These are phyloP conservation scores for Drosophila nr. medialis DNA, from an alignment of 2,888 invertebrate genomes.

Conservation along the genomic window DNA sequence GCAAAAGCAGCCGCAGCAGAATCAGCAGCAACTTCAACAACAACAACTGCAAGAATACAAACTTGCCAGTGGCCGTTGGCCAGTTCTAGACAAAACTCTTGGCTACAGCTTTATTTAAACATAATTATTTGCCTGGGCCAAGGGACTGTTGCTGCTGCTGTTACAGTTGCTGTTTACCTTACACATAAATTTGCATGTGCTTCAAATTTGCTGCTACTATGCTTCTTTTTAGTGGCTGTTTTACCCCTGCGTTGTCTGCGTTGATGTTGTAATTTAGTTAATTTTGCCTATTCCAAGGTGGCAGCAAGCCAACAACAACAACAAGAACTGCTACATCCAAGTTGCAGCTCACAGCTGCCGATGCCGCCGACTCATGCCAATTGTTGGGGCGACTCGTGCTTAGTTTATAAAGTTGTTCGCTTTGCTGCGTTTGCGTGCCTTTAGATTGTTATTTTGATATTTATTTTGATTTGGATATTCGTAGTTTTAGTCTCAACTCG, in stretches of 20 bases:
- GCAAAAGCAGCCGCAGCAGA: slow-evolving; percentile 39
- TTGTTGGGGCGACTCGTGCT: slow-evolving; percentile 55
- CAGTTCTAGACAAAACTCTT: slow-evolving; percentile 54
- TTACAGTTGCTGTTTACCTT: slow-evolving; percentile 67
- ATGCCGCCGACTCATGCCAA: slow-evolving; percentile 57
- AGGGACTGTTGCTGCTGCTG: slow-evolving; percentile 29
- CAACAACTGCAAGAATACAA: slow-evolving; percentile 28
- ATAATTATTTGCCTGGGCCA: slow-evolving; percentile 72
- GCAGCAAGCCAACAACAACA: slow-evolving; percentile 67
- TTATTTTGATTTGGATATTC: slow-evolving; percentile 42
- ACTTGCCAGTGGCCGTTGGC: slow-evolving; percentile 38
- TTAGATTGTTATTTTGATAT: slow-evolving; percentile 40
- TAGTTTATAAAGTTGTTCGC: slow-evolving; percentile 72
- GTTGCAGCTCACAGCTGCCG: slow-evolving; percentile 46
- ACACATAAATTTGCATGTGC: slow-evolving; percentile 83
- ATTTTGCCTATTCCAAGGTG: slow-evolving; percentile 81
- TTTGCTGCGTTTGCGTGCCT: slow-evolving; percentile 71
- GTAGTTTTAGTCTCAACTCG: slow-evolving; percentile 14
- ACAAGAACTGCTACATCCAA: slow-evolving; percentile 23
- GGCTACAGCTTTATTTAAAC: slow-evolving; percentile 76
- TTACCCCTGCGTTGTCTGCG: slow-evolving; percentile 46
- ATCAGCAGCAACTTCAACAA: slow-evolving; percentile 30
- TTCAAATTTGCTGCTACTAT: slow-evolving; percentile 75
- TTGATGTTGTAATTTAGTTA: slow-evolving; percentile 80
- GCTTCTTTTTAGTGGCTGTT: slow-evolving; percentile 40